phyloP scores from a whole-genome alignment of 2,113 vertebrate species.

The Picathartes gymnocephalus region DNA sequence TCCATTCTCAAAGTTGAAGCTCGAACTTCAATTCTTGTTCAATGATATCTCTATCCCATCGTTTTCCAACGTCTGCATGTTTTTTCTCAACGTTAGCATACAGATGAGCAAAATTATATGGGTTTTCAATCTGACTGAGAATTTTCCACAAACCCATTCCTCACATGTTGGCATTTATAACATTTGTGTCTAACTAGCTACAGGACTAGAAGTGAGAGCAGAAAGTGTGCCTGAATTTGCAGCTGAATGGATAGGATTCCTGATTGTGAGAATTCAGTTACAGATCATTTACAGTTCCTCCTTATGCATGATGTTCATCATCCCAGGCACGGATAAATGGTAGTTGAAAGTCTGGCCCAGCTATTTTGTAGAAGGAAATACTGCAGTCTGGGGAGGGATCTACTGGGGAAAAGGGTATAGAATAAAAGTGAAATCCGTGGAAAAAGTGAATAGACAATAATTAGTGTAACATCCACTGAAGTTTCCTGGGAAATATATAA shows the following conservation, averaged over 20 bases:
- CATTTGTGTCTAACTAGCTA: neutral
- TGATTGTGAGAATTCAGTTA: neutral
- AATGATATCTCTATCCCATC: no score
- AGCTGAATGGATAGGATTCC: neutral
- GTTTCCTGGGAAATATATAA: neutral
- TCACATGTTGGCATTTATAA: neutral
- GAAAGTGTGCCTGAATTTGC: neutral
- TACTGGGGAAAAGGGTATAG: neutral
- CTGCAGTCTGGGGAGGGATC: neutral
- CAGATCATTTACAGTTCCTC: neutral
- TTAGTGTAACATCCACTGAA: neutral
- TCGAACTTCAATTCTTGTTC: no score
- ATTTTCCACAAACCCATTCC: no score
- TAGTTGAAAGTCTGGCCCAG: neutral
- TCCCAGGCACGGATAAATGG: fast-evolving
- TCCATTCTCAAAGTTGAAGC: no score
- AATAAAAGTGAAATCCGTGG: neutral
- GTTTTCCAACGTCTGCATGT: no score
- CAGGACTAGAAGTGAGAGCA: neutral
- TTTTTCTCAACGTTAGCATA: no score
- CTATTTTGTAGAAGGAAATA: neutral
- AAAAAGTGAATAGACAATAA: neutral
- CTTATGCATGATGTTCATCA: neutral
- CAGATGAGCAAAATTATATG: no score
- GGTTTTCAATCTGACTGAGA: no score